Conservation (phyloP, 2,797 vertebrate genomes). For the Pampus argenteus region DNA sequence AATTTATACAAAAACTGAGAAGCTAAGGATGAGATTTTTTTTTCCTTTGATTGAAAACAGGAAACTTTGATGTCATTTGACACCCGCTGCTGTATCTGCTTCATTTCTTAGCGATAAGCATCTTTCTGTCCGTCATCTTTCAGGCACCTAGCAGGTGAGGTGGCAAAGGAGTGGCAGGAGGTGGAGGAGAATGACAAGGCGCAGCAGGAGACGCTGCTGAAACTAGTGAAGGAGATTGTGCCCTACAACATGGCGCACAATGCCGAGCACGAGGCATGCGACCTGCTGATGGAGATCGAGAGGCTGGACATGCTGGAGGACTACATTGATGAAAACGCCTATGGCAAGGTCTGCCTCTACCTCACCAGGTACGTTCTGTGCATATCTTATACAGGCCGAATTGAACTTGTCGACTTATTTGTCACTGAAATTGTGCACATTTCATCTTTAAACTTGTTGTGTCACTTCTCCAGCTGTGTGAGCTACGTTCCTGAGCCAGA, state of each 20-base stretch:
- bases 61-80: not conserved
- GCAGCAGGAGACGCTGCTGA: conserved; percentile 93
- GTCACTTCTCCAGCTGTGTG: conserved; percentile 87
- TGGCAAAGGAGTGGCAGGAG: conserved; percentile 99
- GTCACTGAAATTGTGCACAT: not conserved
- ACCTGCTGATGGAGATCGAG: conserved; percentile 98
- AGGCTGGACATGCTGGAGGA: conserved; percentile 96
- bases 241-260: conserved; percentile 99
- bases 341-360: conserved; percentile 98
- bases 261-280: conserved; percentile 97
- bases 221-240: conserved; percentile 96
- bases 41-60: not conserved
- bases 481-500: conserved; percentile 98
- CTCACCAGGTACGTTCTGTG: conserved; percentile 89
- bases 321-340: conserved; percentile 97
- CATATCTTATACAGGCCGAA: not conserved
- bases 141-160: conserved; percentile 96
- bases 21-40: not conserved
- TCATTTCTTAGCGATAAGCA: not conserved
- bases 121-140: not conserved
- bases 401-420: not conserved
- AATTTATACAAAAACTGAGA: not conserved
- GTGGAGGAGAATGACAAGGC: conserved; percentile 94
- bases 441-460: not conserved
- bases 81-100: not conserved